Percentiles rank a stretch among this genome's conserved stretches.
Conservation (phyloP, 2,113 vertebrate genomes). For the Heterotilapia buettikoferi region DNA sequence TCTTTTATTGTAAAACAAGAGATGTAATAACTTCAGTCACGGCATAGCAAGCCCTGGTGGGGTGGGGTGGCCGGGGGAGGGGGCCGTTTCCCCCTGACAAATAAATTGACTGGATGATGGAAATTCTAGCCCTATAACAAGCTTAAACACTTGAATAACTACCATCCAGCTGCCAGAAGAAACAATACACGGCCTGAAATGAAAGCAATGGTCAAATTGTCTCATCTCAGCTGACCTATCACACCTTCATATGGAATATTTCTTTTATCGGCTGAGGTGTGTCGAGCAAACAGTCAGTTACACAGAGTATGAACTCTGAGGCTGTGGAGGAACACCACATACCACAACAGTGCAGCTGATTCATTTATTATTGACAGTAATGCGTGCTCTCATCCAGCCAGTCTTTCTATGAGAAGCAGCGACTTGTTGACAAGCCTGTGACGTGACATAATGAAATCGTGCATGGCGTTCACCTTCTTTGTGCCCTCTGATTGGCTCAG, state of each 20-base stretch:
- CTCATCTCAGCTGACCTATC: not conserved
- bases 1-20: conserved; percentile 51
- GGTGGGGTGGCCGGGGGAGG: not conserved
- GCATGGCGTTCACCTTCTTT: not conserved
- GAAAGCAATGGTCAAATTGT: not conserved
- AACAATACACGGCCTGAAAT: not conserved
- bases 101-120: conserved; percentile 43
- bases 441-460: not conserved
- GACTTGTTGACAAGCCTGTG: not conserved
- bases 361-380: not conserved
- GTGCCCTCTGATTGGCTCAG: not conserved
- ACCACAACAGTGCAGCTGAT: conserved; percentile 3
- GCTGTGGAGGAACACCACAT: not conserved
- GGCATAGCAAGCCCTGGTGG: conserved; percentile 21
- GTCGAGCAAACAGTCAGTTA: not conserved
- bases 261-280: not conserved
- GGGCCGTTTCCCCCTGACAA: conserved; percentile 19
- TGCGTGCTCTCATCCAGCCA: not conserved
- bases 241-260: not conserved
- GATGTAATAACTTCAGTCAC: conserved; percentile 58
- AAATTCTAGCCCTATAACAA: conserved; percentile 31
- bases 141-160: conserved; percentile 8
- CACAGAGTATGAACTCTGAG: not conserved
- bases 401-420: conserved; percentile 3
- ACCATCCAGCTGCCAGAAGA: conserved; percentile 5